Conservation (phyloP, 2,797 vertebrate genomes). For the Diglossa cyanea region DNA sequence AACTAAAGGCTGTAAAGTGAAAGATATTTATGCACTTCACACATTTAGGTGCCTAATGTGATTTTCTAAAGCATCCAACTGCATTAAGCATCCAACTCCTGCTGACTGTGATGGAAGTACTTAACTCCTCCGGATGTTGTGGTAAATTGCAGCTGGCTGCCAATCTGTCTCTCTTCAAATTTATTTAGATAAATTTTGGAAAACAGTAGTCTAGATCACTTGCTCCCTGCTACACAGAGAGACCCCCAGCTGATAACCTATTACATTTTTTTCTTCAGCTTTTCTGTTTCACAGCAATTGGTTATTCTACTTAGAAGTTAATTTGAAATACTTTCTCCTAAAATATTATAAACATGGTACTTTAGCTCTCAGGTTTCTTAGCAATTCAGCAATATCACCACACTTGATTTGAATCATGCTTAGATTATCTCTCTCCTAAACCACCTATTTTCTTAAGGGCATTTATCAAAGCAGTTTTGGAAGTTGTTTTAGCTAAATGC, state of each 20-base stretch:
- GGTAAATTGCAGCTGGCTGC: neutral
- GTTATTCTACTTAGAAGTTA: neutral
- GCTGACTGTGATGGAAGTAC: neutral
- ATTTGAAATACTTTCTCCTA: neutral
- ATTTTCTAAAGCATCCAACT: slow-evolving; percentile 18
- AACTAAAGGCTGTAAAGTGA: neutral
- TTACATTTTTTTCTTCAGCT: neutral
- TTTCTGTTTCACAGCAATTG: neutral
- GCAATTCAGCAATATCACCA: neutral
- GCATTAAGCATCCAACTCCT: slow-evolving; percentile 7
- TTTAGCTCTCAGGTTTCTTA: neutral
- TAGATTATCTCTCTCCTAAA: neutral
- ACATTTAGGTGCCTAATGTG: neutral
- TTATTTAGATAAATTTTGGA: slow-evolving; percentile 8
- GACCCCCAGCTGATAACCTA: neutral
- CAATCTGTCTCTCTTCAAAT: neutral
- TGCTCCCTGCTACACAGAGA: neutral
- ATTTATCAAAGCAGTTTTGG: slow-evolving; percentile 21
- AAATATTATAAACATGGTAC: neutral
- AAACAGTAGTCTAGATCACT: neutral
- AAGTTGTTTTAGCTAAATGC: neutral
- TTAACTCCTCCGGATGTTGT: neutral
- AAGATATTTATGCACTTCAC: neutral
- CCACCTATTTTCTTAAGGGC: slow-evolving; percentile 14
- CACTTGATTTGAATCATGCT: neutral